phyloP scores from a whole-genome alignment of 2,113 vertebrate genomes.

The Meriones unguiculatus region DNA sequence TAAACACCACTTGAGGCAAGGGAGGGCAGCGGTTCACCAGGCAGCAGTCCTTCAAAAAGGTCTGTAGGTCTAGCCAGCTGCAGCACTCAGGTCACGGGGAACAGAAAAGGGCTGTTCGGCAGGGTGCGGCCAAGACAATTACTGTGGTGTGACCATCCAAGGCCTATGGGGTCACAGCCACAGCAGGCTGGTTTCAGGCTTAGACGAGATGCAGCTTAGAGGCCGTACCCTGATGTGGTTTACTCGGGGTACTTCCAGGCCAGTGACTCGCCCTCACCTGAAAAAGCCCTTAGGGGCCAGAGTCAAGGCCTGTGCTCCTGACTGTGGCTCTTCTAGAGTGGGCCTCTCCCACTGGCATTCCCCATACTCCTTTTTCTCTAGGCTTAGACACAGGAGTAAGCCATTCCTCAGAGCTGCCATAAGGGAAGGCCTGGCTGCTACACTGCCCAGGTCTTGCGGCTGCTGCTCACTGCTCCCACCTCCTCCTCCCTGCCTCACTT shows the following conservation, averaged over 20 bases:
- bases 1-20: constrained; percentile 73
- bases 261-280: not conserved
- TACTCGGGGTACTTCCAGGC: too few relatives aligned
- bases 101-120: not conserved
- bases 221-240: not conserved
- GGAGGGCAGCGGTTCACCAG: constrained; percentile 51
- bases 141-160: not conserved
- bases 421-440: not conserved
- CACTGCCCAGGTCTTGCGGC: not conserved
- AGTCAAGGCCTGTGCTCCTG: not conserved
- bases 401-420: not conserved
- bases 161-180: not conserved
- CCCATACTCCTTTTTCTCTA: not conserved
- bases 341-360: not conserved
- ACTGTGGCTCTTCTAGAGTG: not conserved
- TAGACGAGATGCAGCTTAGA: not conserved
- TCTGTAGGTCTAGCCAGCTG: constrained; percentile 42
- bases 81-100: not conserved
- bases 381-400: not conserved
- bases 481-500: not conserved
- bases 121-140: not conserved
- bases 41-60: constrained; percentile 59
- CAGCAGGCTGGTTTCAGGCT: not conserved
- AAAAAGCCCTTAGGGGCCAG: not conserved
- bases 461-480: not conserved